These are phyloP conservation scores for Elymnias hypermnestra DNA, from an alignment of 1,140 invertebrate species.

Conservation along the genomic window DNA sequence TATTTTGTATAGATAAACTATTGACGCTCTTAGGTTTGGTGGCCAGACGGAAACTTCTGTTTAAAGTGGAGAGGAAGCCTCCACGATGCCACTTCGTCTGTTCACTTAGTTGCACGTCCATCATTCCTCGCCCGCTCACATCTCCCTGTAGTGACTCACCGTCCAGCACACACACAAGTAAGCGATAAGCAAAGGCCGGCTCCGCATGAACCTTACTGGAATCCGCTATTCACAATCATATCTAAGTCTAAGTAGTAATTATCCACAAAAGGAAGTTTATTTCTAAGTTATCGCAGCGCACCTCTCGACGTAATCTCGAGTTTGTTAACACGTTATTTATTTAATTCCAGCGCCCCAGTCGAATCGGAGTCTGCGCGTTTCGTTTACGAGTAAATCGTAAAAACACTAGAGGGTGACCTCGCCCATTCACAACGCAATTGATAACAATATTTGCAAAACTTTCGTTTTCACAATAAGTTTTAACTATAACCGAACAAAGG, in stretches of 20 bases:
- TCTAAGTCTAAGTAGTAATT: constrained; percentile 17
- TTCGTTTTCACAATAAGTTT: constrained; percentile 42
- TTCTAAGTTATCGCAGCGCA: constrained; percentile 3
- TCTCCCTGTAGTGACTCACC: constrained; percentile 60
- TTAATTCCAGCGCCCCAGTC: constrained; percentile 24
- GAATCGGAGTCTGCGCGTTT: constrained; percentile 35
- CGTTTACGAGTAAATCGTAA: constrained; percentile 22
- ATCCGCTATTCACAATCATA: constrained; percentile 25
- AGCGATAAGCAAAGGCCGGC: constrained; percentile 41
- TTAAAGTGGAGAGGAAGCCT: constrained; percentile 57
- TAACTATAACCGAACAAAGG: constrained; percentile 37
- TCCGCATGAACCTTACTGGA: constrained; percentile 20
- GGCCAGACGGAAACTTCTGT: constrained; percentile 58
- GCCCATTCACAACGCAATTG: constrained; percentile 38
- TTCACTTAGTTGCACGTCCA: constrained; percentile 59
- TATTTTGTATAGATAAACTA: constrained; percentile 39
- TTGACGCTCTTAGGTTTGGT: constrained; percentile 41
- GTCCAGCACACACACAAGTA: constrained; percentile 36
- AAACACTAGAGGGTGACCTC: constrained; percentile 38
- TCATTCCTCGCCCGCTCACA: constrained; percentile 59
- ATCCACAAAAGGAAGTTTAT: constrained; percentile 24
- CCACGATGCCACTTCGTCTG: constrained; percentile 62
- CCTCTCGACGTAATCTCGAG: constrained; percentile 26
- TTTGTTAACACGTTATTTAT: constrained; percentile 33
- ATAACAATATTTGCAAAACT: constrained; percentile 36